phyloP scores from a whole-genome alignment of 2,888 invertebrate species.

The Philonicus albiceps region DNA sequence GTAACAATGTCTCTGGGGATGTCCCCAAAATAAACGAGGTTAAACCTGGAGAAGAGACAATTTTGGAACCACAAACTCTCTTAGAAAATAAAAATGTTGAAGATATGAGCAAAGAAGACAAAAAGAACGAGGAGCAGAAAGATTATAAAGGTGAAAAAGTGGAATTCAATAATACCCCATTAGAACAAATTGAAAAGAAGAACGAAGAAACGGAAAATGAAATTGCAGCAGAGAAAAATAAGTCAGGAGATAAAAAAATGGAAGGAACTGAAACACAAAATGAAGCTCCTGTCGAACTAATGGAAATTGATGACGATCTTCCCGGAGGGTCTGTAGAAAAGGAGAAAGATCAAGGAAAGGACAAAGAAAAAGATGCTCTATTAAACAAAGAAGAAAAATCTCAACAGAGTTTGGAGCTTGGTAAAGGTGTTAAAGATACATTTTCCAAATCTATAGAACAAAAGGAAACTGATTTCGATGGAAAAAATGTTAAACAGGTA shows the following conservation, averaged over 20 bases:
- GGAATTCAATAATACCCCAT: not conserved
- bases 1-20: not conserved
- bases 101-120: not conserved
- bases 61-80: not conserved
- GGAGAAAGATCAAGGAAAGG: not conserved
- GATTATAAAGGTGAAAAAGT: not conserved
- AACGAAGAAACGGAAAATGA: not conserved
- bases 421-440: not conserved
- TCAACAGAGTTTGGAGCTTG: not conserved
- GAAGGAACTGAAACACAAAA: not conserved
- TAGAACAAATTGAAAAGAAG: not conserved
- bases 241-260: not conserved
- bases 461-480: not conserved
- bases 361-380: not conserved
- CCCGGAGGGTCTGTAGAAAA: not conserved
- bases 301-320: not conserved
- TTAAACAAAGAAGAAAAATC: not conserved
- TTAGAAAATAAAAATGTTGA: not conserved
- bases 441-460: not conserved
- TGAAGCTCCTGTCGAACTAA: not conserved
- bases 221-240: not conserved
- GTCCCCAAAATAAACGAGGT: not conserved
- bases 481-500: not conserved
- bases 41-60: not conserved
- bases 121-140: conserved; percentile 8